Percentiles rank a stretch among this genome's conserved stretches.
These are phyloP conservation scores for Tortrix viridana DNA, from an alignment of 2,888 invertebrate genomes.

Conservation along the genomic window DNA sequence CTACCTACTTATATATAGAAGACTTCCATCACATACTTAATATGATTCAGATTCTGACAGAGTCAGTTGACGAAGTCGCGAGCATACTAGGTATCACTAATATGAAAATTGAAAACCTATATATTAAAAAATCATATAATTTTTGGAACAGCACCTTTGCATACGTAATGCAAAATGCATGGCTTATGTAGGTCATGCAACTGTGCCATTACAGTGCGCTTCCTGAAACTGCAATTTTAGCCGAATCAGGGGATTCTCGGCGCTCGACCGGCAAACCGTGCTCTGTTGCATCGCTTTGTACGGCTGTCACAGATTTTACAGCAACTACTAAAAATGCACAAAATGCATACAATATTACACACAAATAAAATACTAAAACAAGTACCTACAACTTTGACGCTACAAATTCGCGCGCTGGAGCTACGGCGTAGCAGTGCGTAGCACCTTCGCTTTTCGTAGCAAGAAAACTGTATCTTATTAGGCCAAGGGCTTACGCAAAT, in stretches of 20 bases:
- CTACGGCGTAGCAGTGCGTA: slow-evolving; percentile 20
- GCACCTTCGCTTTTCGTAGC: background rate
- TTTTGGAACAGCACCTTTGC: background rate
- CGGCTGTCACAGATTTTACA: slow-evolving; percentile 8
- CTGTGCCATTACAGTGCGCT: slow-evolving; percentile 19
- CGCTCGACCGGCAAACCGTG: slow-evolving; percentile 5
- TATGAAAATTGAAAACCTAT: too few species aligned
- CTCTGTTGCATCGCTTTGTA: slow-evolving; percentile 20
- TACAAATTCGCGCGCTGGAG: background rate
- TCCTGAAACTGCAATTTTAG: slow-evolving; percentile 25
- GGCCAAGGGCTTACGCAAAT: too few species aligned
- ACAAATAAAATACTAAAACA: too few species aligned
- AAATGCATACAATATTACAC: background rate
- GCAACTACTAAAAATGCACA: background rate
- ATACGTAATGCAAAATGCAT: slow-evolving; percentile 12
- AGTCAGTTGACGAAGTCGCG: too few species aligned
- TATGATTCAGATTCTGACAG: too few species aligned
- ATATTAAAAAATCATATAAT: too few species aligned
- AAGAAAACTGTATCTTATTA: background rate
- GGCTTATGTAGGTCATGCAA: slow-evolving; percentile 27
- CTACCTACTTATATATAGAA: too few species aligned
- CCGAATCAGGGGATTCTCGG: slow-evolving; percentile 18
- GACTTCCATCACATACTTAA: too few species aligned
- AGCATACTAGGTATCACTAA: too few species aligned
- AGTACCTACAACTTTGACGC: background rate